A percentile compares a stretch with the other conserved stretches of the same genome.
These are phyloP conservation scores for Channa maculata DNA, from an alignment of 2,113 vertebrate species.

Conservation along the genomic window DNA sequence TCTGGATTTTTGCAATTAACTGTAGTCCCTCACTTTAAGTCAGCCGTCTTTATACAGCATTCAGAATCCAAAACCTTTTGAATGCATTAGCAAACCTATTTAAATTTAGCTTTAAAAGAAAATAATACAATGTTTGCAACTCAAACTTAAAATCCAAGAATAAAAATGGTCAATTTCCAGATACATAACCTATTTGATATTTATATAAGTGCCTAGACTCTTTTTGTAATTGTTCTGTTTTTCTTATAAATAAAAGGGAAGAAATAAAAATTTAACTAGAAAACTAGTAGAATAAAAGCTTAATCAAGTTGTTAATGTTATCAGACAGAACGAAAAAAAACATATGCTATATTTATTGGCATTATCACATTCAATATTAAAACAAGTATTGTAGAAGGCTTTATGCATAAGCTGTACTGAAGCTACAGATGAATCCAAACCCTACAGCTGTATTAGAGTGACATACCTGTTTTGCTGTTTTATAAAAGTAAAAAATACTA, in stretches of 20 bases:
- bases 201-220: not conserved
- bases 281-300: not conserved
- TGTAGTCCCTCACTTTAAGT: too few species aligned
- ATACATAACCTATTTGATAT: not conserved
- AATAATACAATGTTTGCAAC: too few species aligned
- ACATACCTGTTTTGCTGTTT: too few species aligned
- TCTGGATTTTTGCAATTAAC: too few species aligned
- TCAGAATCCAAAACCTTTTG: too few species aligned
- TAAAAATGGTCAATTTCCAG: not conserved
- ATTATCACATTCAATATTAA: conserved; percentile 6
- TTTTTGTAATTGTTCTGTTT: not conserved
- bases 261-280: not conserved
- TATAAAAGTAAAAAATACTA: too few species aligned
- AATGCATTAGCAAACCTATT: too few species aligned
- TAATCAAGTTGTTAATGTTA: not conserved
- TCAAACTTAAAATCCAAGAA: too few species aligned
- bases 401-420: not conserved
- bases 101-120: too few species aligned
- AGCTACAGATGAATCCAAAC: not conserved
- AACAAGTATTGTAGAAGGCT: not conserved
- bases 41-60: too few species aligned
- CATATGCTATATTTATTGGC: not conserved
- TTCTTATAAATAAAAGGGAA: not conserved
- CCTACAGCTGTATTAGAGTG: too few species aligned
- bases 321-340: not conserved